Evolutionary conservation across 1,140 invertebrate species (phyloP), one percentile per base, ranked within the genome.

Genomic region (Pseudomyrmex cubaensis): DNA sequence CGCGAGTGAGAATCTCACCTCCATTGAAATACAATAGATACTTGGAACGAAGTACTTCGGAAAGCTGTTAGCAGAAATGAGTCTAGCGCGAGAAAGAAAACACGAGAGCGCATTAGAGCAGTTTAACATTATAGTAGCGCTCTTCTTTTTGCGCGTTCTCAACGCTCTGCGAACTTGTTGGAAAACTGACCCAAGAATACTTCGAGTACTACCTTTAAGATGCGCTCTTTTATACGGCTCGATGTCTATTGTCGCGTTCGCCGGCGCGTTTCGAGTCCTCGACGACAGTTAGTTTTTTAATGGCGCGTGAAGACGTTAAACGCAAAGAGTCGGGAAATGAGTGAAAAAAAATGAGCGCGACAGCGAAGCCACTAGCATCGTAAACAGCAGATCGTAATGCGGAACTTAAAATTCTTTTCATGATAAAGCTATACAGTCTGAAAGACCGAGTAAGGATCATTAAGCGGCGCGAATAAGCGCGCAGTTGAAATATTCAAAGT

Each of bases 121-220:
- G 57, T 57, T 69, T 84, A 87, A 87, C 85, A 73, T 73, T 72
- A 35, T 35, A 63, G 80, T 52, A 48, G 61, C 56, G 22, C 46
- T 70, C 61, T 50, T 46, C 67, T 59, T 87, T 84, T 78, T 87
- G 50, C 64, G 59, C 72, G 56, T 85, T 50, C 61, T 22, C 56
- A 70, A 84, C 70, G 72, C 73, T 87, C 35, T 77, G 74, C 83
- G 67, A 84, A 87, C 67, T 35, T 84, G 85, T 87, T 57, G 50
- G 54, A 50, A 87, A 66, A 63, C 69, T 84, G 62, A 78, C 74
- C 44, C 74, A 17, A 73, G 82, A 87, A 70, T 87, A 83, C 62
- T 85, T 64, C n/a, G 20, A 64, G 62, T n/a, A 64, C 5, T 35
- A 35, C 8, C n/a, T 56, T 77, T 35, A 67, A 69, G 64, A 78